Evolutionary conservation across 2,797 vertebrate genomes (phyloP).

Genomic region (Amazona finschi): DNA sequence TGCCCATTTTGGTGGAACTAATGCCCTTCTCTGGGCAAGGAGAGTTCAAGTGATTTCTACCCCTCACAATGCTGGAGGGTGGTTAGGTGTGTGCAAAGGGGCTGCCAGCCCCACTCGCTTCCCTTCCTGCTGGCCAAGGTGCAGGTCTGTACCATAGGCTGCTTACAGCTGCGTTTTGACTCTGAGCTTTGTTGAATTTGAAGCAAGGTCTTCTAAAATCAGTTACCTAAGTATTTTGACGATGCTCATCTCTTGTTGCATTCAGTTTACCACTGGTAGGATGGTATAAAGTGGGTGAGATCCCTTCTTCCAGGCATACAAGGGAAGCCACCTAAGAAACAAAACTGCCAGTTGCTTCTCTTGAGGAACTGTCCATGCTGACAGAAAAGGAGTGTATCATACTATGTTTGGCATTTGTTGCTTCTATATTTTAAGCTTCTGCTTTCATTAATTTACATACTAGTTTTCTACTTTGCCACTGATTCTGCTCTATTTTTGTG

Average conservation of each 20-base stretch:
- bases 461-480: background rate
- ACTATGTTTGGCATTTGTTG: background rate
- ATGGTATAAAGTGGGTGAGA: background rate
- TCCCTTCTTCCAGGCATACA: rapidly evolving
- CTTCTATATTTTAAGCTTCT: background rate
- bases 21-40: background rate
- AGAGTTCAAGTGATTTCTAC: background rate
- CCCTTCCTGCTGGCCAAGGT: background rate
- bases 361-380: background rate
- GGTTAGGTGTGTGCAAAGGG: rapidly evolving
- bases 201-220: background rate
- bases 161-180: background rate
- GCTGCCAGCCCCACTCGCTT: background rate
- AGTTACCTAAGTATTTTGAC: background rate
- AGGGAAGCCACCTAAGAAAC: background rate
- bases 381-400: background rate
- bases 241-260: rapidly evolving
- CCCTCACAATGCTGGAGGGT: background rate
- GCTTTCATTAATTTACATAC: background rate
- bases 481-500: background rate
- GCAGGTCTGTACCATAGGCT: rapidly evolving
- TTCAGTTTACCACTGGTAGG: background rate
- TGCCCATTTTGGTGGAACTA: background rate
- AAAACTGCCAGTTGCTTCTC: background rate
- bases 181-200: background rate